Conservation (phyloP, 2,888 invertebrate species). For the Spodoptera littoralis region DNA sequence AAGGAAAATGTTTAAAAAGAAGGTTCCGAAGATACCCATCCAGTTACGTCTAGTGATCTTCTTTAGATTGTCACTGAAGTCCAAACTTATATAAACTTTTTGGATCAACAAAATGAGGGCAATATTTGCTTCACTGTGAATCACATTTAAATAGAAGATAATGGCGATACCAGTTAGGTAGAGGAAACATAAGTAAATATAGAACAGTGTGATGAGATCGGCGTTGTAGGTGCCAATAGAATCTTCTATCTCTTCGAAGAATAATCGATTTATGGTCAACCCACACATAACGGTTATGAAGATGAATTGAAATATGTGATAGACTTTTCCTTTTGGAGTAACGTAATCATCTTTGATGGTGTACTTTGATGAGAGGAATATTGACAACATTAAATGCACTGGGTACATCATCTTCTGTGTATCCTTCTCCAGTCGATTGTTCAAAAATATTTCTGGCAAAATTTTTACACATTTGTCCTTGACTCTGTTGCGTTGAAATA, state of each 20-base stretch:
- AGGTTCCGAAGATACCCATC: constrained; percentile 13
- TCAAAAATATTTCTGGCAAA: constrained; percentile 21
- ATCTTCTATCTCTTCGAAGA: constrained; percentile 1
- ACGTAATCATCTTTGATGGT: constrained; percentile 30
- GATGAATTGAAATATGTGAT: neutral
- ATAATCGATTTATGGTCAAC: constrained; percentile 7
- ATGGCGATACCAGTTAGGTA: constrained; percentile 16
- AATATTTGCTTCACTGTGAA: constrained; percentile 24
- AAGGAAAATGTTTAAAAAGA: constrained; percentile 11
- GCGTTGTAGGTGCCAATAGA: neutral
- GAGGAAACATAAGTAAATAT: constrained; percentile 1
- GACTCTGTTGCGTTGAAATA: neutral
- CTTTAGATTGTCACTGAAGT: constrained; percentile 7
- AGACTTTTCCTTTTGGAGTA: constrained; percentile 23
- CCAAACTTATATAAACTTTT: constrained; percentile 12
- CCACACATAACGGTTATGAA: neutral
- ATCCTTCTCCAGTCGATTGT: constrained; percentile 41
- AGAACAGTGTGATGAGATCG: neutral
- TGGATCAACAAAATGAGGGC: constrained; percentile 27
- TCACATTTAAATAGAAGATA: constrained; percentile 16
- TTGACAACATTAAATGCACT: constrained; percentile 27
- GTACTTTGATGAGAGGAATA: constrained; percentile 43
- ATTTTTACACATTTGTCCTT: neutral
- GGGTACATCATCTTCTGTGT: constrained; percentile 36
- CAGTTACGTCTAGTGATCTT: constrained; percentile 17